Conservation (phyloP, 1,140 invertebrate genomes). For the Calosoma granatense region DNA sequence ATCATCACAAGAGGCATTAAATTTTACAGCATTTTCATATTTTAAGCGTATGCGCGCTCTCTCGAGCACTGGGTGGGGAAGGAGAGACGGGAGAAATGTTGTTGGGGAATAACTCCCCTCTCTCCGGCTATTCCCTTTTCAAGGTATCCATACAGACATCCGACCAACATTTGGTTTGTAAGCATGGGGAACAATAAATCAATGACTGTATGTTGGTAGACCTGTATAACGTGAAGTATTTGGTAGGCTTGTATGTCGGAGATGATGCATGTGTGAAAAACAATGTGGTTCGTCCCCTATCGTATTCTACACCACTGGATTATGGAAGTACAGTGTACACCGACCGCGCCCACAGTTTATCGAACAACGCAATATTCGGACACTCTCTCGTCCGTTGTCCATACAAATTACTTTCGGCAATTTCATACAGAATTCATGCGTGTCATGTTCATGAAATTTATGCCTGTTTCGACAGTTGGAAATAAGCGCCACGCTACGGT, state of each 20-base stretch:
- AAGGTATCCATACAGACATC: no score
- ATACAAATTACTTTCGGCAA: conserved; percentile 8
- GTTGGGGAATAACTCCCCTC: no score
- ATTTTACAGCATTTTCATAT: background rate
- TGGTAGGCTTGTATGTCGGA: conserved; percentile 1
- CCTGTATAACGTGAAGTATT: background rate
- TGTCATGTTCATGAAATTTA: background rate
- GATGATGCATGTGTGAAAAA: conserved; percentile 9
- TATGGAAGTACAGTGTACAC: background rate
- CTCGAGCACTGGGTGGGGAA: no score
- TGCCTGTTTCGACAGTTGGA: background rate
- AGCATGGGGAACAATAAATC: conserved; percentile 1
- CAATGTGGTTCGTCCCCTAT: background rate
- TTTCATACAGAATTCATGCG: conserved; percentile 9
- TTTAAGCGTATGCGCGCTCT: no score
- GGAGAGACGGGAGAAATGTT: no score
- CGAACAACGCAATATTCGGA: background rate
- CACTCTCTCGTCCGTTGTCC: background rate
- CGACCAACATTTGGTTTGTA: background rate
- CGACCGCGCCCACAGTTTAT: conserved; percentile 1
- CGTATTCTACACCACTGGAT: background rate
- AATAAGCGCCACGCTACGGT: background rate
- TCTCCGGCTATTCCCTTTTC: no score
- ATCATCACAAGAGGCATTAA: background rate
- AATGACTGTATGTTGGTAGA: background rate